Percentiles rank a stretch among this genome's conserved stretches.
Evolutionary conservation across 2,888 invertebrate genomes (phyloP).

Genomic region (Drosophila birchii): DNA sequence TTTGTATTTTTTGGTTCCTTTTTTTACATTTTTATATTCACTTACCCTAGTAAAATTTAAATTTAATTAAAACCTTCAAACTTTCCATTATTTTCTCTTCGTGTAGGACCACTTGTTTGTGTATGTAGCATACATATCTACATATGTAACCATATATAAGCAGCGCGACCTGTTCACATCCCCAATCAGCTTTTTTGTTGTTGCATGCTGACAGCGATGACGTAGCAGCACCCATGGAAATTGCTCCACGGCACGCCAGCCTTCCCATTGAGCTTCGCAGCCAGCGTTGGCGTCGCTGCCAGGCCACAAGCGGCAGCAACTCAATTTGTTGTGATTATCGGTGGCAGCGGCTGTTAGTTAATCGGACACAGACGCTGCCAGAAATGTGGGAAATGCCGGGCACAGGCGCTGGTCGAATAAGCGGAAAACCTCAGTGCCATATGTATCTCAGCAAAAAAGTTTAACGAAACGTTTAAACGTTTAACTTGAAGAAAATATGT

Average conservation of each 20-base stretch:
- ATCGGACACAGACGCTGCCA: conserved; percentile 35
- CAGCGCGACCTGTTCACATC: conserved; percentile 42
- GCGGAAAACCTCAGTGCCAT: neutral
- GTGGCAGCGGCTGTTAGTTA: conserved; percentile 36
- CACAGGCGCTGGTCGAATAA: conserved; percentile 21
- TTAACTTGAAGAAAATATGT: too few relatives aligned
- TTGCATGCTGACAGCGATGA: conserved; percentile 40
- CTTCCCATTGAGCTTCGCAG: conserved; percentile 17
- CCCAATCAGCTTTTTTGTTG: conserved; percentile 26
- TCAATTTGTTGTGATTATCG: conserved; percentile 65
- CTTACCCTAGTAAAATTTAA: too few relatives aligned
- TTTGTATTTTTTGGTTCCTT: neutral
- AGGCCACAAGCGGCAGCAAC: conserved; percentile 40
- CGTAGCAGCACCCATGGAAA: conserved; percentile 38
- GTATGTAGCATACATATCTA: conserved; percentile 14
- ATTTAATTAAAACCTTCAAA: too few relatives aligned
- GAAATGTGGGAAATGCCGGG: neutral
- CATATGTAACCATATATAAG: conserved; percentile 35
- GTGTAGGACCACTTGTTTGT: conserved; percentile 17
- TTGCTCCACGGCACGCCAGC: conserved; percentile 27
- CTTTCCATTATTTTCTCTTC: neutral
- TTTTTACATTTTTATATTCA: too few relatives aligned
- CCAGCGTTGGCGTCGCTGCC: conserved; percentile 17
- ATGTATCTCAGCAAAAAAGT: too few relatives aligned
- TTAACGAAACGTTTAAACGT: too few relatives aligned